Base-by-base conservation (phyloP, 2,888 invertebrate species). In the Sesia apiformis region DNA sequence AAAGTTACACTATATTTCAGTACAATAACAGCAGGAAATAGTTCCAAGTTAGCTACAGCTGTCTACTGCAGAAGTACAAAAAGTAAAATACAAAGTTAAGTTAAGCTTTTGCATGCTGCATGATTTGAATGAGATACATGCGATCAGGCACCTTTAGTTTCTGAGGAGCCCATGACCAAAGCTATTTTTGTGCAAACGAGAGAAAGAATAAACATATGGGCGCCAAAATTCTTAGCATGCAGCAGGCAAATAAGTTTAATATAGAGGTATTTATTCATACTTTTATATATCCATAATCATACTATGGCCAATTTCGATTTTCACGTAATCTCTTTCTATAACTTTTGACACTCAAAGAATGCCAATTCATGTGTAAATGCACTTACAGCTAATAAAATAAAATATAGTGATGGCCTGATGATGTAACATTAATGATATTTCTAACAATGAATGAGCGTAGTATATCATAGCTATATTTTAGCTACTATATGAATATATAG, bases 21-120 rank as follows among this genome's bases (percentile, higher is more conserved):
- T 23, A 23, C 23, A 23, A 23, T 23, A 23, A 23, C 23, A 23
- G 23, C 23, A 23, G 23, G 23, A 23, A 23, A 23, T 23, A 23
- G 23, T 23, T 23, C 23, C 23, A 23, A 1, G 23, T 23, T 23
- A 23, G 23, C 23, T 23, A 23, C 23, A 23, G 23, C 69, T 64
- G 61, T 59, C 69, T 74, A 72, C 65, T 69, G 71, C 39, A 51
- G 38, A 39, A n/a, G 23, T 65, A 66, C 61, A 65, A 62, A 65
- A 62, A 59, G 58, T 59, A 69, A 67, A 23, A 23, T 2, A 63
- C 69, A 67, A 68, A 69, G 62, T 62, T 65, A 62, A 43, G 38
- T 70, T 63, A 86, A 86, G 85, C 84, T 76, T 80, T 85, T 88
- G 86, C 87, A 88, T 88, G 88, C 88, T 88, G 89, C 88, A 89